phyloP scores from a whole-genome alignment of 2,888 invertebrate species.

The Dolichopus griseipennis region DNA sequence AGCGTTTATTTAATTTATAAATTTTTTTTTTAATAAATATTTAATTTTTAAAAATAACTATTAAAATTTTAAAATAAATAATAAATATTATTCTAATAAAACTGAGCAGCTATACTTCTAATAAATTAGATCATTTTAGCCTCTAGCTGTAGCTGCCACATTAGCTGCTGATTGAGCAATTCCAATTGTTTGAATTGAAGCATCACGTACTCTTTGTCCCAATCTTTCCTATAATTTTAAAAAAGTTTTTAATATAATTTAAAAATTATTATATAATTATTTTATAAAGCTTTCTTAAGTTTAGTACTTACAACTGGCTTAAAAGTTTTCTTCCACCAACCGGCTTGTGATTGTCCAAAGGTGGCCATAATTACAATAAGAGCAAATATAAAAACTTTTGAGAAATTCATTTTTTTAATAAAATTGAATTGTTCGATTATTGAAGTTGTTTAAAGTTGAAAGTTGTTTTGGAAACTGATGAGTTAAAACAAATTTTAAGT shows the following conservation, averaged over 20 bases:
- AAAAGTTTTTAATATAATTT: neutral
- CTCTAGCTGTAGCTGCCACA: constrained; percentile 20
- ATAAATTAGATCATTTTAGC: constrained; percentile 10
- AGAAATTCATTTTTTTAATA: constrained; percentile 28
- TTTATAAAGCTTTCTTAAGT: neutral
- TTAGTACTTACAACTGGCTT: neutral
- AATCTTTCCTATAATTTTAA: constrained; percentile 26
- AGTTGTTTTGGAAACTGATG: no score
- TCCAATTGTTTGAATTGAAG: constrained; percentile 28
- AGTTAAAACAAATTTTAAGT: no score
- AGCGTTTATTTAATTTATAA: no score
- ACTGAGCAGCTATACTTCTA: no score
- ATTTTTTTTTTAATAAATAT: no score
- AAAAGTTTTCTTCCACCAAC: no score
- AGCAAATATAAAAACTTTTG: constrained; percentile 26
- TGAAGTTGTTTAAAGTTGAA: no score
- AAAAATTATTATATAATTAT: neutral
- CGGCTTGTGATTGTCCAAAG: constrained; percentile 15
- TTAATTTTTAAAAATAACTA: no score
- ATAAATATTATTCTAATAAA: no score
- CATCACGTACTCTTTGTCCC: constrained; percentile 32
- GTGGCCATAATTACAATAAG: constrained; percentile 28
- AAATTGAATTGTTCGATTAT: no score
- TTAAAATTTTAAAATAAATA: no score
- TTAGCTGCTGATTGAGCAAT: constrained; percentile 32